Conservation (phyloP, 2,797 vertebrate species). For the Sebastolobus altivelis region DNA sequence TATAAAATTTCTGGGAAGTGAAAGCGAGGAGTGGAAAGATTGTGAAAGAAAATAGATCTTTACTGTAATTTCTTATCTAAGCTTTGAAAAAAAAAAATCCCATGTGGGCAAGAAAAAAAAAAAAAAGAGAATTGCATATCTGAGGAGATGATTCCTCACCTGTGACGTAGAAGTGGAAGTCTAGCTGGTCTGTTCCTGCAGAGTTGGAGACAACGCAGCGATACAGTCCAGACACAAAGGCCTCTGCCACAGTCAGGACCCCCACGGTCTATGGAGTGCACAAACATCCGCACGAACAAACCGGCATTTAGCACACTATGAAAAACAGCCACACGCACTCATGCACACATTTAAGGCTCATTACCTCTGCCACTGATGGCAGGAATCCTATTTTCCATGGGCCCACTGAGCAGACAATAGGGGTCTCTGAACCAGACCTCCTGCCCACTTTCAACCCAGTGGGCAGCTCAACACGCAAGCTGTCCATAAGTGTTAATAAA, state of each 20-base stretch:
- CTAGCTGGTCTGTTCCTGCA: conserved; percentile 88
- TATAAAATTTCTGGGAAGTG: background rate
- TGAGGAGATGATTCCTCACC: conserved; percentile 82
- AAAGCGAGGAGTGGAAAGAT: background rate
- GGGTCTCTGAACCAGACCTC: conserved; percentile 63
- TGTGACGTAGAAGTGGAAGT: conserved; percentile 92
- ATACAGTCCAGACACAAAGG: conserved; percentile 92
- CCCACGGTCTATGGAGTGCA: conserved; percentile 89
- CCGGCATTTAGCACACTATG: conserved; percentile 18
- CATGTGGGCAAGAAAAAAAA: background rate
- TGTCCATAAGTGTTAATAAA: conserved; percentile 15
- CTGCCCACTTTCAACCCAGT: conserved; percentile 56
- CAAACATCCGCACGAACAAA: conserved; percentile 58
- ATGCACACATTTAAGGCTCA: conserved; percentile 6
- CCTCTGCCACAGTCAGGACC: conserved; percentile 90
- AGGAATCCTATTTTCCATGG: conserved; percentile 60
- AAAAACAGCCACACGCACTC: background rate
- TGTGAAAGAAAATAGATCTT: accelerated
- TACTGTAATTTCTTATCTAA: background rate
- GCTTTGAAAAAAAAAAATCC: background rate
- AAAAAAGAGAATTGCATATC: background rate
- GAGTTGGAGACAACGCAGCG: conserved; percentile 92
- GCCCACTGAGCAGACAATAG: conserved; percentile 52
- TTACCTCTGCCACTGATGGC: conserved; percentile 63
- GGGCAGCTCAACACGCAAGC: conserved; percentile 48